These are phyloP conservation scores for Vollenhovia emeryi DNA, from an alignment of 1,140 invertebrate species.

Conservation along the genomic window DNA sequence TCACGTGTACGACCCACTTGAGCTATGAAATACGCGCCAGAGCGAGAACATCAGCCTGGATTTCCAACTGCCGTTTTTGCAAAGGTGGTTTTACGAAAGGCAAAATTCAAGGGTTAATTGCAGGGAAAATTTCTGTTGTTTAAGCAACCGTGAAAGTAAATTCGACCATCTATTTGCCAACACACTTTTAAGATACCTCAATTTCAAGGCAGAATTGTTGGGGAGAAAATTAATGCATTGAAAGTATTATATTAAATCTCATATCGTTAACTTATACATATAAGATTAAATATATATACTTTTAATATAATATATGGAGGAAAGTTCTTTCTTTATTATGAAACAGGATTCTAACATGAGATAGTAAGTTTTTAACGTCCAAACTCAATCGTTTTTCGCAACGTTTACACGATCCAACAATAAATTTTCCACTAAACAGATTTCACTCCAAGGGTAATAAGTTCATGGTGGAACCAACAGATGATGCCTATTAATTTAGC, in stretches of 20 bases:
- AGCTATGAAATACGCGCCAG: conserved; percentile 23
- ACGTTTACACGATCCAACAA: too few species aligned
- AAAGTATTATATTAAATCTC: background rate
- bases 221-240: background rate
- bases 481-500: too few species aligned
- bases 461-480: too few species aligned
- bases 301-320: background rate
- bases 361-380: too few species aligned
- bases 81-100: background rate
- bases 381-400: too few species aligned
- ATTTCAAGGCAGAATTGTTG: background rate
- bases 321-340: too few species aligned
- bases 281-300: background rate
- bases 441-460: too few species aligned
- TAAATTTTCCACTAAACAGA: too few species aligned
- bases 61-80: conserved; percentile 8
- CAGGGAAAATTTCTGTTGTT: background rate
- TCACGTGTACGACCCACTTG: conserved; percentile 64
- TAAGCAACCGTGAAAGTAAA: background rate
- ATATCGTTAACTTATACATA: background rate
- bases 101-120: background rate
- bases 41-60: conserved; percentile 25
- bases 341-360: too few species aligned
- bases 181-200: background rate
- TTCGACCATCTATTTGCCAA: conserved; percentile 10